phyloP scores from a whole-genome alignment of 2,113 vertebrate species.

The Parotia lawesii region DNA sequence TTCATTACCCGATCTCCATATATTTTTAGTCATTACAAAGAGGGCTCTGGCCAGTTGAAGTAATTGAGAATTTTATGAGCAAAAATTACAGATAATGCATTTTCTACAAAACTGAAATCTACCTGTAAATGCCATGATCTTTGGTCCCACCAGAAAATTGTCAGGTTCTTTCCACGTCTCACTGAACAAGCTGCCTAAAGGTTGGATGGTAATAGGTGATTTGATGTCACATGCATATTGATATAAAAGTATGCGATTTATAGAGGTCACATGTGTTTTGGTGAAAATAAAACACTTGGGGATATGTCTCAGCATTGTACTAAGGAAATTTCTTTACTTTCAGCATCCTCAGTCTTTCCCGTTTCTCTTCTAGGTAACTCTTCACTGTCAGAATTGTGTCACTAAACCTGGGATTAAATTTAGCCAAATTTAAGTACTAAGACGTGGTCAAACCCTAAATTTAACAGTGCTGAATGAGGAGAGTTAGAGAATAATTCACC shows the following conservation, averaged over 20 bases:
- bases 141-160: background rate
- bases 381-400: background rate
- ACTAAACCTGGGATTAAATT: background rate
- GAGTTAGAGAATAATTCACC: background rate
- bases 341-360: background rate
- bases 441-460: rapidly evolving
- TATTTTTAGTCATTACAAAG: background rate
- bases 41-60: rapidly evolving
- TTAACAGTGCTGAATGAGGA: rapidly evolving
- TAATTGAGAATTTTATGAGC: background rate
- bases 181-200: background rate
- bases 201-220: background rate
- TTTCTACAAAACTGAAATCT: background rate
- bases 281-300: background rate
- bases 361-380: background rate
- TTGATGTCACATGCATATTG: background rate
- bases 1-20: background rate
- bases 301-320: background rate
- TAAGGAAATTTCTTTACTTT: background rate
- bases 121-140: background rate
- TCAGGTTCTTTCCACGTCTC: background rate
- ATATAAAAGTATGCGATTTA: background rate
- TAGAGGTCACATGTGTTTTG: background rate
- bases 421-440: background rate
- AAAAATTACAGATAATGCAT: background rate